Conservation (phyloP, 2,888 invertebrate species). For the Orthosia cruda region DNA sequence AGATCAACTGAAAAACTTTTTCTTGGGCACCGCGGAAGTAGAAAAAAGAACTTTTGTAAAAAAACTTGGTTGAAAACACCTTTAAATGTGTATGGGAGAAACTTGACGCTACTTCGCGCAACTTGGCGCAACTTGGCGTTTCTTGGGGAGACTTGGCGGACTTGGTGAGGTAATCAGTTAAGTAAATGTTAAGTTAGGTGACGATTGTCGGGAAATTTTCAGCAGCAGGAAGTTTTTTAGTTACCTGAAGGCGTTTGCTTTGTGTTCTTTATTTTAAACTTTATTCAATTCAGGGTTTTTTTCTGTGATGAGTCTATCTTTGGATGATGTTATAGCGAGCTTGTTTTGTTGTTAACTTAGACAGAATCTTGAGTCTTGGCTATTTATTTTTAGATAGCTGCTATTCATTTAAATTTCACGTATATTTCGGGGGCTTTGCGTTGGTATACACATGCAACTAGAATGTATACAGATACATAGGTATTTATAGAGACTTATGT, state of each 20-base stretch:
- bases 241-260: constrained; percentile 50
- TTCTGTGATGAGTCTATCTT: constrained; percentile 28
- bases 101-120: constrained; percentile 45
- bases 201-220: constrained; percentile 61
- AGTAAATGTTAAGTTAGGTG: constrained; percentile 70
- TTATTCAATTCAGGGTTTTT: constrained; percentile 34
- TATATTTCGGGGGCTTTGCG: no score
- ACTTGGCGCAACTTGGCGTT: constrained; percentile 52
- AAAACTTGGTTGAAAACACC: constrained; percentile 58
- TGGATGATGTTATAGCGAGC: not conserved
- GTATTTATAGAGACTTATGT: no score
- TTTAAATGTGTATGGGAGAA: constrained; percentile 64
- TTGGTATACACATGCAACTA: no score
- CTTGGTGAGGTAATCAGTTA: constrained; percentile 66
- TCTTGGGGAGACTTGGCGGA: constrained; percentile 45
- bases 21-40: constrained; percentile 46
- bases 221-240: constrained; percentile 50
- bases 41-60: constrained; percentile 43
- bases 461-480: no score
- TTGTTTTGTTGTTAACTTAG: constrained; percentile 18
- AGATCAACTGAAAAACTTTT: constrained; percentile 65
- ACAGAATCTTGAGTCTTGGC: not conserved
- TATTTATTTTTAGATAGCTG: not conserved
- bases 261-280: constrained; percentile 46
- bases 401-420: not conserved